Evolutionary conservation across 2,113 vertebrate genomes (phyloP), one percentile per base, ranked within the genome.

Genomic region (Myocastor coypus): DNA sequence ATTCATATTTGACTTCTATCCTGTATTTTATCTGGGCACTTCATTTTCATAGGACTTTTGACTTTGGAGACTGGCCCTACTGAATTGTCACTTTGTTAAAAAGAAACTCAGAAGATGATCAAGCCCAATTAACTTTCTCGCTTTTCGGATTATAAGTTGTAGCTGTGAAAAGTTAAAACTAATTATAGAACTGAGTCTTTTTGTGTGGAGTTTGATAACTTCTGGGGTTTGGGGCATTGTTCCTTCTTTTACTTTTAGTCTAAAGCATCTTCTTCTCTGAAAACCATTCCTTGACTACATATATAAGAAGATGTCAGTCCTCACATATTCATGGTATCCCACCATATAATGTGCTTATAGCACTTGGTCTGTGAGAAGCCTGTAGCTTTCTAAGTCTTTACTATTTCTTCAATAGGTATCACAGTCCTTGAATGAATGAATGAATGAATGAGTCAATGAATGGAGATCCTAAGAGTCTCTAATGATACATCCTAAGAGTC

Each of bases 1-100:
- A 85, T 88, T 91, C 57, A 87, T 30, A n/a, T 91, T 95, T 91
- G 93, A 40, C 34, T 46, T 24, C n/a, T 9, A 34, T 94, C 84
- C 24, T 64, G 19, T 42, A 73, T 46, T 94, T 94, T 90, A 59
- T 92, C 50, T 90, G 64, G 71, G 17, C 64, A 46, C 5, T 32
- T 34, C 68, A 19, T 40, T 91, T 75, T 20, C 20, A 78, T 77
- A 30, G 77, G 37, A 85, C 59, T 66, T 85, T 28, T 77, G 50
- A 66, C 13, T 78, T 89, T 46, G 94, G 61, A 82, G 46, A 0
- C n/a, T 91, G 7, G 46, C 16, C 17, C 55, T 83, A 42, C 2
- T 89, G 91, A 91, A 78, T 95, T 50, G 81, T 80, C 24, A 89
- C 6, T 50, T 84, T 93, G 22, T 94, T 71, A 88, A 94, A 86